A percentile compares a stretch with the other conserved stretches of the same genome.
Conservation (phyloP, 2,797 vertebrate species). For the Alcedo quadribrachys region DNA sequence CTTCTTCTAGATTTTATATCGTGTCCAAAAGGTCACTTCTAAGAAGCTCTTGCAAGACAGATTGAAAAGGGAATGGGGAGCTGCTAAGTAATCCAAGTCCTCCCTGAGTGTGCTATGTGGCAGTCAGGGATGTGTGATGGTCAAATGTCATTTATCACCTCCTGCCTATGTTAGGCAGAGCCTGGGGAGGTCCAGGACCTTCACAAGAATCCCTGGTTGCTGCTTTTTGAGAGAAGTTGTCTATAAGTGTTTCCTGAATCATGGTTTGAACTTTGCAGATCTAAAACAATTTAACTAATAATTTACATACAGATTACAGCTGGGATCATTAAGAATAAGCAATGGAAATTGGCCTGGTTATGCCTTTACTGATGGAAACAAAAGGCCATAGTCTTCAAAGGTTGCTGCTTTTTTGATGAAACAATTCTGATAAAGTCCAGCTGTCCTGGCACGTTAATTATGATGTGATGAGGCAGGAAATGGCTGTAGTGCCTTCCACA, state of each 20-base stretch:
- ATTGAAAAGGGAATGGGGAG: neutral
- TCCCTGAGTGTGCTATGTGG: neutral
- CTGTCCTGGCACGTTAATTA: conserved; percentile 68
- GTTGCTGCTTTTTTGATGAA: conserved; percentile 60
- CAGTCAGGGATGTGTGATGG: neutral
- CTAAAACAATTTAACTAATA: conserved; percentile 34
- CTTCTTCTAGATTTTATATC: accelerated
- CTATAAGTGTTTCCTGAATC: conserved; percentile 4
- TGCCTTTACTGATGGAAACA: conserved; percentile 58
- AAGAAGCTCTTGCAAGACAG: neutral
- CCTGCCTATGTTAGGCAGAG: neutral
- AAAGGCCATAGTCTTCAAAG: conserved; percentile 66
- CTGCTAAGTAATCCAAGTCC: neutral
- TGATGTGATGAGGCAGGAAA: conserved; percentile 68
- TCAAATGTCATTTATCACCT: neutral
- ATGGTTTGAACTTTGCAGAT: conserved; percentile 13
- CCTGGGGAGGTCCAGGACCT: neutral
- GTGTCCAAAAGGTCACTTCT: accelerated
- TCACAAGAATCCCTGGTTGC: neutral
- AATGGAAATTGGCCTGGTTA: conserved; percentile 48
- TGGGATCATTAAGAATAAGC: conserved; percentile 52
- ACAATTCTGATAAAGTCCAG: conserved; percentile 71
- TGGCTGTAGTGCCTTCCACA: conserved; percentile 62
- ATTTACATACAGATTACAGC: conserved; percentile 62
- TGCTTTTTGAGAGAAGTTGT: neutral